phyloP scores from a whole-genome alignment of 2,888 invertebrate genomes.

The Oscheius onirici region DNA sequence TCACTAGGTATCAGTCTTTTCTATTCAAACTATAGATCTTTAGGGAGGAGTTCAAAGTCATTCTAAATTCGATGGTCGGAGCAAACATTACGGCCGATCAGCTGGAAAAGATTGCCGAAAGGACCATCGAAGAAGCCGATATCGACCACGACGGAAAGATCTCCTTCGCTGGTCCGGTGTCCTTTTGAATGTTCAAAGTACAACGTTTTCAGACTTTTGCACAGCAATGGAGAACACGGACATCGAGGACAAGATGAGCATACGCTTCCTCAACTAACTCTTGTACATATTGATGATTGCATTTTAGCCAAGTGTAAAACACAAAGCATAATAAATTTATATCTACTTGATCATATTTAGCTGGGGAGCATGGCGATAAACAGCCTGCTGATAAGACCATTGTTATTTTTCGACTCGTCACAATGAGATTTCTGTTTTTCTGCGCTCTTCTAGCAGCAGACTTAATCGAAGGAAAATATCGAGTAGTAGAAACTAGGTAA shows the following conservation, averaged over 20 bases:
- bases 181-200: too few relatives aligned
- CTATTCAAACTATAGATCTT: neutral
- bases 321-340: neutral
- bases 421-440: neutral
- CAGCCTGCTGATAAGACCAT: neutral
- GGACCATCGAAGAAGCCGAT: slow-evolving; percentile 96
- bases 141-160: slow-evolving; percentile 94
- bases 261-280: slow-evolving; percentile 89
- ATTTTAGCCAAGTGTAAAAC: neutral
- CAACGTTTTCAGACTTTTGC: slow-evolving; percentile 82
- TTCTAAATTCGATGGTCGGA: slow-evolving; percentile 99
- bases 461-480: neutral
- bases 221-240: slow-evolving; percentile 87
- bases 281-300: neutral
- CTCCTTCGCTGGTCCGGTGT: slow-evolving; percentile 83
- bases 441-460: neutral
- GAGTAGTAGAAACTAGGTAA: neutral
- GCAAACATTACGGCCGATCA: slow-evolving; percentile 85
- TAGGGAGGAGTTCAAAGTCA: slow-evolving; percentile 88
- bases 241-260: slow-evolving; percentile 99
- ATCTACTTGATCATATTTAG: neutral
- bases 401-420: neutral
- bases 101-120: slow-evolving; percentile 88
- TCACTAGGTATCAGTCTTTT: slow-evolving; percentile 71
- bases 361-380: too few relatives aligned